A percentile compares a stretch with the other conserved stretches of the same genome.
These are phyloP conservation scores for Atherix ibis DNA, from an alignment of 2,888 invertebrate species.

Conservation along the genomic window DNA sequence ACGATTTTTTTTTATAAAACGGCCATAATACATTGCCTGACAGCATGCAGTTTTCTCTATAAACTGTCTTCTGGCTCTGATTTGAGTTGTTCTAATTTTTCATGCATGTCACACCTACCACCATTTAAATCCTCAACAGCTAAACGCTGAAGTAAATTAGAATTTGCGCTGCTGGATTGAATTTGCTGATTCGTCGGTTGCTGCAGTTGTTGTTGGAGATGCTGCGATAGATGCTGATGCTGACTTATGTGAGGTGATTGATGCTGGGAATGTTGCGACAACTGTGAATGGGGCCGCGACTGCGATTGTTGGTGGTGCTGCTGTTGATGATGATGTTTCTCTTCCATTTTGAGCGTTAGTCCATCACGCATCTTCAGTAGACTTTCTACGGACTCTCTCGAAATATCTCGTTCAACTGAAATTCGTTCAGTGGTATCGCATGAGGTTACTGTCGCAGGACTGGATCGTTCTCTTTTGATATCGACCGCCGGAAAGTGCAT, in stretches of 20 bases:
- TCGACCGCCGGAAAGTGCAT: slow-evolving; percentile 28
- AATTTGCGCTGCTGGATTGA: too few species aligned
- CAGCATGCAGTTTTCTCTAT: slow-evolving; percentile 27
- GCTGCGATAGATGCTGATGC: slow-evolving; percentile 1
- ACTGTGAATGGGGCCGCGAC: slow-evolving; percentile 6
- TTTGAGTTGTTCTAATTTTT: slow-evolving; percentile 30
- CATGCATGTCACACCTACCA: slow-evolving; percentile 23
- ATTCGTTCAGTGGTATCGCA: slow-evolving; percentile 10
- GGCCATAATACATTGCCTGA: slow-evolving; percentile 12
- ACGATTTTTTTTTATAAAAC: neutral
- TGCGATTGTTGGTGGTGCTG: slow-evolving; percentile 13
- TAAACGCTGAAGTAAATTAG: too few species aligned
- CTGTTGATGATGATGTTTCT: slow-evolving; percentile 7
- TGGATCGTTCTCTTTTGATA: slow-evolving; percentile 40
- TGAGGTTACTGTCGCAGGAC: slow-evolving; percentile 11
- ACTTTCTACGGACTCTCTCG: slow-evolving; percentile 13
- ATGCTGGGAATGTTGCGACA: slow-evolving; percentile 15
- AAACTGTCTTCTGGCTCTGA: slow-evolving; percentile 29
- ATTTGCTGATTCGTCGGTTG: too few species aligned
- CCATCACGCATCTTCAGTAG: slow-evolving; percentile 13
- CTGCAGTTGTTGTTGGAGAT: too few species aligned
- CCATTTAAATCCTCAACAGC: slow-evolving; percentile 24
- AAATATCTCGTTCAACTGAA: slow-evolving; percentile 12
- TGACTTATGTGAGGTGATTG: slow-evolving; percentile 4
- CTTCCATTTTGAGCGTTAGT: slow-evolving; percentile 10